Base-by-base conservation (phyloP, 2,888 invertebrate genomes). In the Heliconius hortense region DNA sequence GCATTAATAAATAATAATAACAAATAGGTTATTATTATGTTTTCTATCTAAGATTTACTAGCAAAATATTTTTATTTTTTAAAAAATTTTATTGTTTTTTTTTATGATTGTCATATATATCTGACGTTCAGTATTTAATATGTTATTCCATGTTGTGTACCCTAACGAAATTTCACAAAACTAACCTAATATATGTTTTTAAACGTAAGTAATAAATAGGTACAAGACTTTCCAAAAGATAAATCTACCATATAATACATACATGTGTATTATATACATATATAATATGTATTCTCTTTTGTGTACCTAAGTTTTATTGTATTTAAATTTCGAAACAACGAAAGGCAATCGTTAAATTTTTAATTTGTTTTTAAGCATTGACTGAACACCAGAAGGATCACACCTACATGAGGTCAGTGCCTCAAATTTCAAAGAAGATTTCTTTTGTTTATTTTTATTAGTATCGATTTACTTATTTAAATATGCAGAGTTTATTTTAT, bases 291-390 rank as follows among this genome's bases (percentile, higher is more conserved):
- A 8, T 67, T 15, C 28, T 31, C 18, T 43, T 68, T 68, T 48
- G 3, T 53, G 31, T 31, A 31, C 8, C 4, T 39, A 56, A 28
- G 18, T 39, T 15, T 60, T 26, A 71, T 59, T 60, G 39, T 71
- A 71, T 71, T 59, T 60, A 60, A 43, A 71, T 71, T 39, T 60
- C 21, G 18, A 26, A 71, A 53, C 53, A 69, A 43, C 59, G 39
- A 39, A 71, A 71, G 60, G 71, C 5, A 60, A 21, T 39, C 18
- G 39, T 69, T 53, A 48, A 28, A 26, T 21, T 68, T 53, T 31
- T 70, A 71, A 39, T 62, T 62, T 71, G 60, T 59, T 59, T 71
- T 39, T n/a, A 70, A 70, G 35, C 60, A 39, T 39, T 60, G 35
- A 60, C 71, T 15, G 39, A 24, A 26, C 39, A 39, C 7, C n/a